These are phyloP conservation scores for Perithous albicinctus DNA, from an alignment of 2,888 invertebrate species.

Conservation along the genomic window DNA sequence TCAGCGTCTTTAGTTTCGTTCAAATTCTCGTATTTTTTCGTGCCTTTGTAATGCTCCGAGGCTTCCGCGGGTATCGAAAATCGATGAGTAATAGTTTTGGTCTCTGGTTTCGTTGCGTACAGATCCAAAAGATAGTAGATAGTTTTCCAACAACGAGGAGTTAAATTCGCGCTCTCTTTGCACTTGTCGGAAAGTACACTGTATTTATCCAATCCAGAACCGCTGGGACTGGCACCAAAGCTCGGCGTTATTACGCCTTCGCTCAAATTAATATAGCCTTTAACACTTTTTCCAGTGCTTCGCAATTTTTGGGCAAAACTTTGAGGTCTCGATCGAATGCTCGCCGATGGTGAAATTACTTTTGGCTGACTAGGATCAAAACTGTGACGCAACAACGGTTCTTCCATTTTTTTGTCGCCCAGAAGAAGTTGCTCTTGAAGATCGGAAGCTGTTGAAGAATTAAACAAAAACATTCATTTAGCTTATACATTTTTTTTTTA, in stretches of 20 bases:
- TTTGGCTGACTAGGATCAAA: constrained; percentile 78
- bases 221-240: constrained; percentile 88
- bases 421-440: constrained; percentile 87
- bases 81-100: constrained; percentile 95
- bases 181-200: constrained; percentile 86
- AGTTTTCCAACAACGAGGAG: constrained; percentile 97
- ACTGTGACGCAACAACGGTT: constrained; percentile 75
- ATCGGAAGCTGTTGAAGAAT: constrained; percentile 86
- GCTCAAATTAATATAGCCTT: constrained; percentile 93
- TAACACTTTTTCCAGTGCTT: constrained; percentile 93
- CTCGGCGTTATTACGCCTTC: constrained; percentile 91
- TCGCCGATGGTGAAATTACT: constrained; percentile 86
- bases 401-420: constrained; percentile 82
- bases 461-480: constrained; percentile 15
- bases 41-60: constrained; percentile 89
- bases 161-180: constrained; percentile 83
- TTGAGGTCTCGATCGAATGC: constrained; percentile 89
- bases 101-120: constrained; percentile 97
- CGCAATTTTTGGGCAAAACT: constrained; percentile 95
- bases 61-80: constrained; percentile 90
- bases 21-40: constrained; percentile 86
- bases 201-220: constrained; percentile 86
- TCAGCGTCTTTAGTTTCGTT: constrained; percentile 87
- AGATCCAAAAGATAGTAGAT: constrained; percentile 96
- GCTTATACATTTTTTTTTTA: neutral